Conservation (phyloP, 1,140 invertebrate genomes). For the Drosophila nigrodunni region DNA sequence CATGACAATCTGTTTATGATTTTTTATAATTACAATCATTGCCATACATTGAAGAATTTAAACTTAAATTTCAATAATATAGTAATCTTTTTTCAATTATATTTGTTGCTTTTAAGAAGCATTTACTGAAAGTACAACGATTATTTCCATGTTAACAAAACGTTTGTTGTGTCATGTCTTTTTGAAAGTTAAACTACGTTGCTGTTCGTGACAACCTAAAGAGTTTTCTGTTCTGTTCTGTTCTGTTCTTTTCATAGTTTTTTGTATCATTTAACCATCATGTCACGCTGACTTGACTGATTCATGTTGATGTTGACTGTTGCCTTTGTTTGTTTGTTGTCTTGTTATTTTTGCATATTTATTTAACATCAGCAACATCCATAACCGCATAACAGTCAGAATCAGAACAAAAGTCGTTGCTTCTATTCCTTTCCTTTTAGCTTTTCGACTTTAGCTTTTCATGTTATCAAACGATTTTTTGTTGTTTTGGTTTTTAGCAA, state of each 20-base stretch:
- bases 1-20: constrained; percentile 3
- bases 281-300: constrained; percentile 63
- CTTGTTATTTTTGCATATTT: constrained; percentile 77
- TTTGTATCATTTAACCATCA: constrained; percentile 74
- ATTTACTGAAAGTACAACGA: neutral
- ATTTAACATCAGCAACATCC: constrained; percentile 63
- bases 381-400: constrained; percentile 46
- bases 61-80: too few relatives aligned
- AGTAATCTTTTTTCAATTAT: neutral
- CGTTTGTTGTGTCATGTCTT: too few relatives aligned
- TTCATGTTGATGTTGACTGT: constrained; percentile 34
- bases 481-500: constrained; percentile 31
- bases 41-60: too few relatives aligned
- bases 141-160: neutral
- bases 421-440: constrained; percentile 20
- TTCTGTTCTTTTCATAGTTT: constrained; percentile 23
- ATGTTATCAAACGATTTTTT: constrained; percentile 74
- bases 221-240: constrained; percentile 29
- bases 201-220: constrained; percentile 22
- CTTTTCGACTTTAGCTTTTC: constrained; percentile 27
- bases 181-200: neutral
- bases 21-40: neutral
- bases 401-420: constrained; percentile 36
- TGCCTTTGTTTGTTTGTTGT: constrained; percentile 42
- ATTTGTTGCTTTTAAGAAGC: neutral